phyloP scores from a whole-genome alignment of 2,113 vertebrate species.

The Pimephales promelas region DNA sequence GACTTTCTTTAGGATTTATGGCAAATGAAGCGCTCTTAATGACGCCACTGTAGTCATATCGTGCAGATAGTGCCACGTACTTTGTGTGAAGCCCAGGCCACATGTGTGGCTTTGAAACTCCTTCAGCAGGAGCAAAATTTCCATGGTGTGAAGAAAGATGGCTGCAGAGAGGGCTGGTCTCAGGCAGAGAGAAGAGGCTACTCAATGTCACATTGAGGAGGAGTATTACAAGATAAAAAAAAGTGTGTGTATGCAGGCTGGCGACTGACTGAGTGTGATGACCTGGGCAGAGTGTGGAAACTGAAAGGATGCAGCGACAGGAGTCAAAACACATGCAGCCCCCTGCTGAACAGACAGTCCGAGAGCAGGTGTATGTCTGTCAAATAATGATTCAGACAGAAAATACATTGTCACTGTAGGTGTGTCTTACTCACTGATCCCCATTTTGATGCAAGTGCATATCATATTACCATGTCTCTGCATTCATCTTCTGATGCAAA shows the following conservation, averaged over 20 bases:
- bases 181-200: conserved; percentile 55
- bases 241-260: conserved; percentile 23
- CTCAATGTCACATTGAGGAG: conserved; percentile 68
- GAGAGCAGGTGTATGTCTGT: conserved; percentile 1
- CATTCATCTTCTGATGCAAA: not conserved
- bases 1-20: conserved; percentile 69
- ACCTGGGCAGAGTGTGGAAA: conserved; percentile 7
- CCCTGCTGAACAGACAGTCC: not conserved
- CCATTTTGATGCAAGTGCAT: not conserved
- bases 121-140: conserved; percentile 40
- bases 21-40: conserved; percentile 79
- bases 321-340: conserved; percentile 11
- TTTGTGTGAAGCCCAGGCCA: conserved; percentile 55
- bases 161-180: not conserved
- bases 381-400: not conserved
- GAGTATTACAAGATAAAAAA: conserved; percentile 55
- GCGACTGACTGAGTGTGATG: conserved; percentile 16
- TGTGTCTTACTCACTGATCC: not conserved
- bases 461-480: not conserved
- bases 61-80: conserved; percentile 35
- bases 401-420: not conserved
- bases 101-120: conserved; percentile 56
- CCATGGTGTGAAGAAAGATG: conserved; percentile 37
- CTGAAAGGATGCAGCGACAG: not conserved
- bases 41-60: conserved; percentile 67